Base-by-base conservation (phyloP, 2,888 invertebrate species). In the Nesidiocoris tenuis region DNA sequence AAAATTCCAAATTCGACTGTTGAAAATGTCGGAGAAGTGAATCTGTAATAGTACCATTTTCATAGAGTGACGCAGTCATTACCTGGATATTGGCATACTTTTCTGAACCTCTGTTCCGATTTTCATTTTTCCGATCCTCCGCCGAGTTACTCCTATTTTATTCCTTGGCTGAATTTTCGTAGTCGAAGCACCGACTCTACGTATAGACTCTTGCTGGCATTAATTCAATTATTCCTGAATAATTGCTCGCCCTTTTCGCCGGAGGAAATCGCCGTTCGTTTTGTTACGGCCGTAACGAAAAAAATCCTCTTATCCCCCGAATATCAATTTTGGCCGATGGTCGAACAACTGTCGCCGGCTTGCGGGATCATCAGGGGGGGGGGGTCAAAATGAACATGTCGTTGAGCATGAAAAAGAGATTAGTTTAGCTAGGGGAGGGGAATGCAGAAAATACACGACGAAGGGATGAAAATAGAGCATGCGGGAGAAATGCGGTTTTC, bases 381-480 rank as follows among this genome's bases (percentile, higher is more conserved):
- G 18, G 16, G 3, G 16, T 19, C 21, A 63, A 21, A 2, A 64
- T 63, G 63, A 39, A 39, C 39, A 39, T 39, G 39, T 39, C 39
- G 39, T 39, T 39, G 39, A 63, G 63, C 23, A 17, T 23, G 24
- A 24, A 23, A 17, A 17, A 63, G 24, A 24, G 39, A 55, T 19
- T 2, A 55, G 56, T 19, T 18, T 17, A 16, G 19, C 17, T 21
- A 16, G 55, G n/a, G 22, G 55, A 16, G 68, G 67, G 57, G 70
- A 54, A 21, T 57, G 70, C 39, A 39, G 39, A 39, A 39, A 19
- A 66, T 66, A 54, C 66, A 64, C 25, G 17, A 23, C 17, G 64
- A 64, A 64, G 64, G 66, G 55, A 66, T 54, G 66, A 55, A 55
- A 66, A 66, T 55, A 39, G 65, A 25, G 9, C 24, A 24, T n/a